phyloP scores from a whole-genome alignment of 2,113 vertebrate genomes.

The Danio rerio region GRCz12tu NC_133195.1:54848001-54848500 shows the following conservation, averaged over 20 bases:
- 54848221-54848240: neutral
- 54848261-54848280: neutral
- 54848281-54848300: neutral
- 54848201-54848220: neutral
- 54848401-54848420: neutral
- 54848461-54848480: neutral
- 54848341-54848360: no score
- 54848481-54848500: neutral
- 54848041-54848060: no score
- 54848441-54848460: rapidly evolving
- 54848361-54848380: no score
- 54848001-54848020: neutral
- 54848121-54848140: rapidly evolving
- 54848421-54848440: no score
- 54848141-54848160: neutral
- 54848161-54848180: neutral
- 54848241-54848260: neutral
- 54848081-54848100: no score
- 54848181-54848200: no score
- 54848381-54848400: neutral
- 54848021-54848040: neutral
- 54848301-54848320: no score
- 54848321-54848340: no score
- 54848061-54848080: neutral
- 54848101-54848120: no score